Percentiles rank a stretch among this genome's conserved stretches.
These are phyloP conservation scores for Drosophila obscura DNA, from an alignment of 1,140 invertebrate species.

Conservation along the genomic window DNA sequence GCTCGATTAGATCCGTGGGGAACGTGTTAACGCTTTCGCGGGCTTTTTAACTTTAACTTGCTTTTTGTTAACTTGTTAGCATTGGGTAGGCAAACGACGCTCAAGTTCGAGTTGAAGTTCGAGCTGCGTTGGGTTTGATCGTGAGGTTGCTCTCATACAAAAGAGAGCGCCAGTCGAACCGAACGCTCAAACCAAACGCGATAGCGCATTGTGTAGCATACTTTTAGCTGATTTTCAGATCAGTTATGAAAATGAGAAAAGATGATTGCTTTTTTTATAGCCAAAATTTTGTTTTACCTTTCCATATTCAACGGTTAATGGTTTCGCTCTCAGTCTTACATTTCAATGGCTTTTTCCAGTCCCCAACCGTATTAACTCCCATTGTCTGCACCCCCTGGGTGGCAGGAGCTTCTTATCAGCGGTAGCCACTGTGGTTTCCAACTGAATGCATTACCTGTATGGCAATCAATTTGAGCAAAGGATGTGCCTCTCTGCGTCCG, in stretches of 20 bases:
- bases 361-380: conserved; percentile 39
- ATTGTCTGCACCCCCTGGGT: conserved; percentile 44
- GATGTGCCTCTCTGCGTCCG: not conserved
- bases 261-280: too few species aligned
- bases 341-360: conserved; percentile 28
- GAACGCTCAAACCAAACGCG: too few species aligned
- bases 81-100: conserved; percentile 3
- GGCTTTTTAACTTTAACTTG: conserved; percentile 65
- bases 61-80: conserved; percentile 46
- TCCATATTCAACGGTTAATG: not conserved
- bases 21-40: conserved; percentile 75
- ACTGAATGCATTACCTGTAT: conserved; percentile 56
- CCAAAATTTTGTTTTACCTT: too few species aligned
- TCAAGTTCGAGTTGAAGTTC: too few species aligned
- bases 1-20: conserved; percentile 37
- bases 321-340: conserved; percentile 18
- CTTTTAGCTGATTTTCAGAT: too few species aligned
- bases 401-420: conserved; percentile 40
- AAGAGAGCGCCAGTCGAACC: too few species aligned
- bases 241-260: too few species aligned
- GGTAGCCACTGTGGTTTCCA: conserved; percentile 58
- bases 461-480: conserved; percentile 45
- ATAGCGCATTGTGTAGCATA: too few species aligned
- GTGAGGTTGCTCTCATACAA: too few species aligned
- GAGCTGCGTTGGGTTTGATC: too few species aligned